A percentile compares a stretch with the other conserved stretches of the same genome.
Evolutionary conservation across 2,888 invertebrate species (phyloP).

Genomic region (Alcis repandata): DNA sequence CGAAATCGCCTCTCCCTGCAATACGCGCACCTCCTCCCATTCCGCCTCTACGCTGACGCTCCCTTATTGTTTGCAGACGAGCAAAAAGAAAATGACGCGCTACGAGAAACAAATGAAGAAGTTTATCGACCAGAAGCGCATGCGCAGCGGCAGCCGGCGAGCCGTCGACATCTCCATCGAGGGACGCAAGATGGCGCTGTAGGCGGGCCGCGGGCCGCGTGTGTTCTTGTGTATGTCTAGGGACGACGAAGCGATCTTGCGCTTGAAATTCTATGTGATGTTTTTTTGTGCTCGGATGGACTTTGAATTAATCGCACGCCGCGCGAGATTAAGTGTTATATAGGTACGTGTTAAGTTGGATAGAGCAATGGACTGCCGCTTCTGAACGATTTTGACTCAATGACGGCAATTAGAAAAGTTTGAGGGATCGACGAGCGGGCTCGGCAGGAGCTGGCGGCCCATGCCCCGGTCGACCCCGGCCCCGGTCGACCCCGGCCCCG

Average conservation of each 20-base stretch:
- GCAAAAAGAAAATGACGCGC: constrained; percentile 94
- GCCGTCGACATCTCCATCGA: constrained; percentile 98
- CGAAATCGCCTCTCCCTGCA: too few species aligned
- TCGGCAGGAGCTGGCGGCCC: neutral
- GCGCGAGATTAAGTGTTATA: too few species aligned
- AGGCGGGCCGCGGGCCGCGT: constrained; percentile 48
- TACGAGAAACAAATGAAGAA: constrained; percentile 97
- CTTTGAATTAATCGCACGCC: too few species aligned
- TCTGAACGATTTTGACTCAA: too few species aligned
- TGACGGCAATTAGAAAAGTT: too few species aligned
- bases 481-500: neutral
- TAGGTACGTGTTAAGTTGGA: too few species aligned
- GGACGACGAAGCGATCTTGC: neutral
- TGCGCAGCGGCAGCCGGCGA: constrained; percentile 92
- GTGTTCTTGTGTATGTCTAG: neutral
- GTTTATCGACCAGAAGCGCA: constrained; percentile 94
- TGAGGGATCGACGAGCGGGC: too few species aligned
- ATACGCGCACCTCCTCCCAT: too few species aligned
- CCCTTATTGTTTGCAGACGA: constrained; percentile 76
- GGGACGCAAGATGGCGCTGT: constrained; percentile 98
- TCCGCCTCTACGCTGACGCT: too few species aligned
- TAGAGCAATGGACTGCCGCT: too few species aligned
- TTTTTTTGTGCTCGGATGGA: too few species aligned
- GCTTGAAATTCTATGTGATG: too few species aligned
- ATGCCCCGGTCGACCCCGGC: neutral